Evolutionary conservation across 1,140 invertebrate species (phyloP), one percentile per base, ranked within the genome.

Genomic region (Drosophila aff.): DNA sequence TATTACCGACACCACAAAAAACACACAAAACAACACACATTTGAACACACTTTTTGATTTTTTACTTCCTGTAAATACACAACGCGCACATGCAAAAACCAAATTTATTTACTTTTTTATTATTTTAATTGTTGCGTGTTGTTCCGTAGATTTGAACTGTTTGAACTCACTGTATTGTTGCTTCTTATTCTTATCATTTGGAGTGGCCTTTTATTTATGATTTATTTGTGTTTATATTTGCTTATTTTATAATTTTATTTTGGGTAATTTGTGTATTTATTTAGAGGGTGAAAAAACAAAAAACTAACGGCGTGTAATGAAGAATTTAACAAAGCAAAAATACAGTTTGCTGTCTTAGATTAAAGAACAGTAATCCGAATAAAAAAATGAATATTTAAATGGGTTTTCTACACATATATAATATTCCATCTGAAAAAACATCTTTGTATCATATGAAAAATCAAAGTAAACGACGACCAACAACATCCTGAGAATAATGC

Each of bases 61-160:
- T 49, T 43, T 62, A 61, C 36, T 65, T 69, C 11, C 26, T 87
- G 58, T 83, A 89, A 83, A 77, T 77, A 86, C 36, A 49, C 23
- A 73, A 53, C n/a, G 53, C 58, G 31, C 61, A 59, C 18, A 28
- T 38, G 31, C 60, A 33, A 44, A 52, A 57, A 13, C 7, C 0
- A 49, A 49, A 43, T 28, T 58, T 16, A 26, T 41, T 44, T 49
- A 7, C n/a, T 33, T 40, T 44, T 5, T 23, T 55, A 1, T 55
- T 62, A 55, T 63, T 47, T 71, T 66, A 40, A 53, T 33, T 72
- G 63, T 80, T 89, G 72, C 65, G 58, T 74, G 76, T 69, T 89
- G 71, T 80, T 77, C 43, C 49, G 65, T 86, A 82, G 76, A 7
- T 23, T 76, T 82, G 63, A 43, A 31, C 23, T 38, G 4, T 55